Conservation (phyloP, 2,113 vertebrate species). For the Nansenia antarctica region DNA sequence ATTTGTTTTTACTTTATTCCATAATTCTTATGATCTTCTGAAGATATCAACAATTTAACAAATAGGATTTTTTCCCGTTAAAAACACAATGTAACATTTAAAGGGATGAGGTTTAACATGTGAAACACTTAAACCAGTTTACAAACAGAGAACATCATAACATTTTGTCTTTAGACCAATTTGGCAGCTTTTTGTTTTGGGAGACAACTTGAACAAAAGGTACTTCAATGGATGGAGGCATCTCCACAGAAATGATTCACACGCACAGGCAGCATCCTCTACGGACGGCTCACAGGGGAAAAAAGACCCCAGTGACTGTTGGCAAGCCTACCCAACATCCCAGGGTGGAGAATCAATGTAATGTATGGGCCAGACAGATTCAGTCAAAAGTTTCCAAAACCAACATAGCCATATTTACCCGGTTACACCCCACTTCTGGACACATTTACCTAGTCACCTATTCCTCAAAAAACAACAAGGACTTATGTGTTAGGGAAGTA, state of each 20-base stretch:
- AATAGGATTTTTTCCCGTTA: constrained; percentile 57
- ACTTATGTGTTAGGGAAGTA: too few relatives aligned
- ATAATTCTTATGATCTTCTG: constrained; percentile 49
- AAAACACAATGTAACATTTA: constrained; percentile 71
- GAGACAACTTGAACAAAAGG: constrained; percentile 39
- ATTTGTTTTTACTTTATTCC: constrained; percentile 21
- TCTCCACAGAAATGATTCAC: constrained; percentile 40
- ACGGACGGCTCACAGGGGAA: constrained; percentile 18
- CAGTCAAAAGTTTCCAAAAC: constrained; percentile 31
- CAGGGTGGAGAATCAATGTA: constrained; percentile 7
- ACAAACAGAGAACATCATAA: constrained; percentile 58
- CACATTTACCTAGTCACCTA: too few relatives aligned
- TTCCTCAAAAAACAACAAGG: constrained; percentile 21
- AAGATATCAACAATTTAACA: constrained; percentile 69
- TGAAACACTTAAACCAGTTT: constrained; percentile 67
- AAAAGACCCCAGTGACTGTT: constrained; percentile 33
- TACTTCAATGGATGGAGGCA: constrained; percentile 46
- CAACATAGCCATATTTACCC: constrained; percentile 29
- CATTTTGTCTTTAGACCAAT: constrained; percentile 61
- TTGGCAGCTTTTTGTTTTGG: constrained; percentile 69
- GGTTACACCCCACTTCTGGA: constrained; percentile 25
- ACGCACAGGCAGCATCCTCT: constrained; percentile 43
- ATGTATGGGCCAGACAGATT: constrained; percentile 17
- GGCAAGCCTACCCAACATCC: constrained; percentile 28
- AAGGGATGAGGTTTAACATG: constrained; percentile 65